Conservation (phyloP, 2,888 invertebrate genomes). For the Drosophila stalkeri region DNA sequence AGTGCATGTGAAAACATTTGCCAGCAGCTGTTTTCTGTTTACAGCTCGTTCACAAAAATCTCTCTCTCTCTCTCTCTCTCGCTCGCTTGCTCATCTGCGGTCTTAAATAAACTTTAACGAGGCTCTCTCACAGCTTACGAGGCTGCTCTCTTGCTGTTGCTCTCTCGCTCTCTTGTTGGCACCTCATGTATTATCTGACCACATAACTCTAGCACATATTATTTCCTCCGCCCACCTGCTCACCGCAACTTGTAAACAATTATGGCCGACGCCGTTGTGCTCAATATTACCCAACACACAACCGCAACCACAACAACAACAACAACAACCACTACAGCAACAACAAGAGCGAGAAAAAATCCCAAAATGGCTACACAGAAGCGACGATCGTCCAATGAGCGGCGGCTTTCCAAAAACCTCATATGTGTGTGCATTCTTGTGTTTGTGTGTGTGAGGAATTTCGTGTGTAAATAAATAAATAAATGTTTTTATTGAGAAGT, state of each 20-base stretch:
- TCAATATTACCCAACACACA: conserved; percentile 62
- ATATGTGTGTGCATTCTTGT: not conserved
- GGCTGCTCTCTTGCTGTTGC: not conserved
- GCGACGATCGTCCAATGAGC: conserved; percentile 77
- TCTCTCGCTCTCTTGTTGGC: conserved; percentile 24
- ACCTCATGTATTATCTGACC: conserved; percentile 48
- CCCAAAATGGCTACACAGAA: conserved; percentile 78
- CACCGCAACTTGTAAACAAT: conserved; percentile 78
- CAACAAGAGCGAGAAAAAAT: conserved; percentile 49
- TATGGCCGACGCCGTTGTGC: conserved; percentile 81
- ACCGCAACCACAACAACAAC: conserved; percentile 52
- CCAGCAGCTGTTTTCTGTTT: conserved; percentile 78
- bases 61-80: conserved; percentile 20
- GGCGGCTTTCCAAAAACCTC: conserved; percentile 27
- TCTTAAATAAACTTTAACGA: conserved; percentile 16
- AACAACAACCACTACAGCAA: conserved; percentile 41
- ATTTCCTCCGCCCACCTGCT: conserved; percentile 64
- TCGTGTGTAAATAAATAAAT: not conserved
- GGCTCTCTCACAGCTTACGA: conserved; percentile 15
- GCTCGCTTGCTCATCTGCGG: conserved; percentile 2
- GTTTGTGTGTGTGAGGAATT: conserved; percentile 4
- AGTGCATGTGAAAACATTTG: not conserved
- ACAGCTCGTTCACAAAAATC: conserved; percentile 42
- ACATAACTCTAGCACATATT: conserved; percentile 59
- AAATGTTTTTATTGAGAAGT: not conserved